Evolutionary conservation across 30 jellyfish, hydroid and myxozoan species (phyloP), one percentile per base, ranked within the genome.

Genomic region (Hydractinia echinata): DNA sequence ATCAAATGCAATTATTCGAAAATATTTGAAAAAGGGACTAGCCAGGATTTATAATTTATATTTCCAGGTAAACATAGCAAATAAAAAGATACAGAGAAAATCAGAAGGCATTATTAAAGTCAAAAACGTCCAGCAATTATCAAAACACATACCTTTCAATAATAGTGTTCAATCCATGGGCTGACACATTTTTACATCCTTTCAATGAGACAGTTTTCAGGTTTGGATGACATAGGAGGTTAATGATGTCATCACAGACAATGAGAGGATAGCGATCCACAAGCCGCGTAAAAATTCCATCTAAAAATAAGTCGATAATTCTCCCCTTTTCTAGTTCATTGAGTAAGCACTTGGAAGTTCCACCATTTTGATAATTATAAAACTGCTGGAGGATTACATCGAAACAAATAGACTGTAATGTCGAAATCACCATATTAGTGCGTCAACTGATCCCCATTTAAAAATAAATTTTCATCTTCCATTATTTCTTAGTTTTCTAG

Each of bases 111-210:
- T 0, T 30, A 0, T 30, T 30, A 2, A 30, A 30, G 44, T 30
- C 44, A 30, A 30, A 30, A 30, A 30, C 44, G 44, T 30, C 44
- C 2, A 30, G 44, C 44, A 30, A 30, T 30, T 30, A 30, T 30
- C 44, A 30, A 30, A n/a, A 44, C 20, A 39, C 86, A 49, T 72
- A 84, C 92, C 49, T 7, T 16, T 84, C 20, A 4, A 84, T 11
- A 4, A 86, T 86, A 66, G 84, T 10, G 51, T 83, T 30, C 53
- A 84, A 55, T 20, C 95, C 95, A 18, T 19, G 81, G 10, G 80
- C 15, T 69, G 95, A 53, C 30, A 86, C 64, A 72, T 73, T 79
- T 54, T 5, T 69, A 68, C 95, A 86, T 55, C 76, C 72, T 79
- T 66, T 61, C 52, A 86, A 82, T 54, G 4, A 14, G 67, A 86